Conservation (phyloP, 2,888 invertebrate genomes). For the Eueremaeus valkanovi region DNA sequence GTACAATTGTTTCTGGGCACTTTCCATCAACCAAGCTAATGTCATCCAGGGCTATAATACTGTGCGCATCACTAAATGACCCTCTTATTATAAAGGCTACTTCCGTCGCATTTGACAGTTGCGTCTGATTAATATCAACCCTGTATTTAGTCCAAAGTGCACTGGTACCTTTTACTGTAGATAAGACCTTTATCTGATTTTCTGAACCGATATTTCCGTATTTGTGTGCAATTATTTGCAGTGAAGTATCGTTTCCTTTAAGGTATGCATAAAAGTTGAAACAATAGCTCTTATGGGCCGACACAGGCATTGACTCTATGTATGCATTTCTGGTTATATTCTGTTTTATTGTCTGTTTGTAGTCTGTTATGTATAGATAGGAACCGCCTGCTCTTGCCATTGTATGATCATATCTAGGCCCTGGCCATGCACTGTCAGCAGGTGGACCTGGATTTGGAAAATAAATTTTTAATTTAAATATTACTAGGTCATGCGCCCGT, state of each 20-base stretch:
- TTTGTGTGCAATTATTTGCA: neutral
- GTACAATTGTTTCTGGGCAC: neutral
- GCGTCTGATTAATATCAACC: neutral
- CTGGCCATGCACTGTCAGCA: constrained; percentile 19
- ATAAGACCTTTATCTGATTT: neutral
- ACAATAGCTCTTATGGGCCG: neutral
- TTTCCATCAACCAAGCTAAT: neutral
- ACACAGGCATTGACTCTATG: constrained; percentile 6
- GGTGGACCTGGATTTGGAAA: neutral
- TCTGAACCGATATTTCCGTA: neutral
- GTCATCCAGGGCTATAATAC: constrained; percentile 32
- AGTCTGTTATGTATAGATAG: constrained; percentile 30
- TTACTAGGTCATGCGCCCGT: too few relatives aligned
- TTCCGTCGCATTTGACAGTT: neutral
- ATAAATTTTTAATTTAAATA: too few relatives aligned
- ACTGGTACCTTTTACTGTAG: neutral
- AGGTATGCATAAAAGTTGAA: neutral
- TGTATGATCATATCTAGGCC: constrained; percentile 30
- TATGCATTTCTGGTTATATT: neutral
- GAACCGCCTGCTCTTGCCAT: neutral
- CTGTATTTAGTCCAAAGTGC: constrained; percentile 12
- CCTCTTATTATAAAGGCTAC: neutral
- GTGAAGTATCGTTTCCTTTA: neutral
- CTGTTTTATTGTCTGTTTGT: neutral
- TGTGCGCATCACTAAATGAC: neutral